Conservation (phyloP, 23 tunicate genomes). For the Styela plicata region DNA sequence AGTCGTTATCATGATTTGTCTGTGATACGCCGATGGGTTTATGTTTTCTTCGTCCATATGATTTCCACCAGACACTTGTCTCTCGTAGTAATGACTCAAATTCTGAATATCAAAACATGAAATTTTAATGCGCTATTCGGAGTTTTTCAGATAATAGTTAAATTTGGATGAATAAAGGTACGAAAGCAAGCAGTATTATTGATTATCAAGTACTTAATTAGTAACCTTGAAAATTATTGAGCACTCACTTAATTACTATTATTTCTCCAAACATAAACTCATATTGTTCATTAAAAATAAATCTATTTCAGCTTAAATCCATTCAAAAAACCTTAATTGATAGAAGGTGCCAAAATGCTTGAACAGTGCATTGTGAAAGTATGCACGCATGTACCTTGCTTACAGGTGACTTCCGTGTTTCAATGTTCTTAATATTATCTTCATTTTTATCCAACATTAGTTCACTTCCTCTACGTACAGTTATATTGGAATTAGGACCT, state of each 20-base stretch:
- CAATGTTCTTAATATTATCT: neutral
- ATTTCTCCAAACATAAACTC: too few relatives aligned
- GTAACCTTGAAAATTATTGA: too few relatives aligned
- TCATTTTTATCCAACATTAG: neutral
- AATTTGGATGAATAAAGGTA: too few relatives aligned
- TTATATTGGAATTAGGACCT: slow-evolving; percentile 24
- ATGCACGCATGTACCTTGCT: neutral
- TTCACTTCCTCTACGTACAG: slow-evolving; percentile 19
- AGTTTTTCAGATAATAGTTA: too few relatives aligned
- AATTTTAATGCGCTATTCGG: neutral
- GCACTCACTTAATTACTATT: too few relatives aligned
- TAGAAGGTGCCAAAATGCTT: too few relatives aligned
- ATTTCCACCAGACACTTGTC: slow-evolving; percentile 8
- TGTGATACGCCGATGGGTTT: neutral
- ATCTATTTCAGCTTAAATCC: too few relatives aligned
- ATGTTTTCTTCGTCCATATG: slow-evolving; percentile 1
- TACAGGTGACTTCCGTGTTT: neutral
- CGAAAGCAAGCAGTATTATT: too few relatives aligned
- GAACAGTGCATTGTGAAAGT: too few relatives aligned
- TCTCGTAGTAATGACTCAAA: slow-evolving; percentile 1
- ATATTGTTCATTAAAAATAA: too few relatives aligned
- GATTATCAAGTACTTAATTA: too few relatives aligned
- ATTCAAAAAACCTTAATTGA: too few relatives aligned
- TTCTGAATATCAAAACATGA: neutral
- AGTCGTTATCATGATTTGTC: slow-evolving; percentile 5